Conservation (phyloP, 2,888 invertebrate genomes). For the Drosophila neonasuta region DNA sequence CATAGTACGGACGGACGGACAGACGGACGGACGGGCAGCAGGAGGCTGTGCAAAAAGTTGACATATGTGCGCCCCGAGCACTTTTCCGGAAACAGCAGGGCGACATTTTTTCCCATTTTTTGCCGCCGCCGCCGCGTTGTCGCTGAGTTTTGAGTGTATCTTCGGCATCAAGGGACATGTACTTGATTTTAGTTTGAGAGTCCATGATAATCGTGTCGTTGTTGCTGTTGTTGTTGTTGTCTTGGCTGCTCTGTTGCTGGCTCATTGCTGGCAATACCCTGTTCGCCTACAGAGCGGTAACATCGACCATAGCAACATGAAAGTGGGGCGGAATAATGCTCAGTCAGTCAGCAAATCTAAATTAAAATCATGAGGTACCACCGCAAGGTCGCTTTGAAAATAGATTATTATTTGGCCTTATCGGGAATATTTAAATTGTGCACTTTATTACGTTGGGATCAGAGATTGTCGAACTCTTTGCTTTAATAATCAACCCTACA, state of each 20-base stretch:
- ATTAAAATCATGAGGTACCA: too few relatives aligned
- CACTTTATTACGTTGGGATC: neutral
- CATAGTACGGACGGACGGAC: neutral
- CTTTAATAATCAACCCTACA: neutral
- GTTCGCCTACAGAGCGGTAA: neutral
- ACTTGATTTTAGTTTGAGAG: constrained; percentile 69
- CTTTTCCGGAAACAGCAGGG: constrained; percentile 80
- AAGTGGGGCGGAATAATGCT: too few relatives aligned
- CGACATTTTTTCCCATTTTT: constrained; percentile 69
- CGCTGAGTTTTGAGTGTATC: constrained; percentile 66
- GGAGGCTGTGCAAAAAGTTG: constrained; percentile 76
- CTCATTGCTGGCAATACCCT: constrained; percentile 22
- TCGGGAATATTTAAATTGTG: too few relatives aligned
- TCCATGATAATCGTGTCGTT: constrained; percentile 45
- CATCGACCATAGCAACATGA: neutral
- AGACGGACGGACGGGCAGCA: constrained; percentile 11
- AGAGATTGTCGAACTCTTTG: neutral
- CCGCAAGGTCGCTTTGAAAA: too few relatives aligned
- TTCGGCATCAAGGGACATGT: constrained; percentile 69
- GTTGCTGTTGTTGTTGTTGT: constrained; percentile 39
- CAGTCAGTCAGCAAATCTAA: too few relatives aligned
- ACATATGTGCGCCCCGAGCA: constrained; percentile 82
- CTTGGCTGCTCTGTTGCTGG: neutral
- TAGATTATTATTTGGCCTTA: too few relatives aligned
- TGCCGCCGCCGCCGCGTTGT: constrained; percentile 20